Evolutionary conservation across 2,888 invertebrate species (phyloP), one percentile per base, ranked within the genome.

Genomic region (Kryphioiulus occultus): DNA sequence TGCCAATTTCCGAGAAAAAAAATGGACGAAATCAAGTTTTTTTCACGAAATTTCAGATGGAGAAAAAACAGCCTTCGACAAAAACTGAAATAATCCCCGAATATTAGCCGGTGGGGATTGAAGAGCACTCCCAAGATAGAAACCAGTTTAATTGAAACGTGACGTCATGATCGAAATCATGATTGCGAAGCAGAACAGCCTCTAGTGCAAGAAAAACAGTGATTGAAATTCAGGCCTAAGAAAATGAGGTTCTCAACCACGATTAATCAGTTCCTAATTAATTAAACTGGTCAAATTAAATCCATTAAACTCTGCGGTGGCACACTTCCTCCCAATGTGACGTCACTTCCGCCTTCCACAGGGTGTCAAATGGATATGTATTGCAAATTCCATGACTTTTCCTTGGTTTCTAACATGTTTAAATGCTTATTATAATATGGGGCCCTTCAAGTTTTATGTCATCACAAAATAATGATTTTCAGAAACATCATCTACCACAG

Each of bases 161-260:
- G 26, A 68, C 68, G 68, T 68, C 68, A 68, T 68, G n/a, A 68
- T 26, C 22, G 26, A 68, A 68, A 68, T 68, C 68, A 26, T 68
- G 68, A 68, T 68, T 68, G 22, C 68, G 5, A 68, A 68, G 26
- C 68, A 68, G 26, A 68, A 68, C n/a, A n/a, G 59, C 10, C 68
- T 68, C 68, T 10, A 68, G 59, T 59, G 59, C 59, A 68, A 5
- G 1, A 22, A 68, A 68, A 68, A 26, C 68, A n/a, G 19, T 68
- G 68, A 22, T 26, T 68, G 59, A 68, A 68, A 22, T 26, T 22
- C n/a, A 68, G 59, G 59, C 59, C 22, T 59, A 59, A 15, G 47
- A 59, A 2, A 59, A 59, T 59, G 19, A 9, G 22, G 59, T 68
- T 68, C 26, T 26, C 7, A 10, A 68, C 10, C 10, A 10, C 22